phyloP scores from a whole-genome alignment of 2,113 vertebrate genomes.

The Argyrosomus japonicus region DNA sequence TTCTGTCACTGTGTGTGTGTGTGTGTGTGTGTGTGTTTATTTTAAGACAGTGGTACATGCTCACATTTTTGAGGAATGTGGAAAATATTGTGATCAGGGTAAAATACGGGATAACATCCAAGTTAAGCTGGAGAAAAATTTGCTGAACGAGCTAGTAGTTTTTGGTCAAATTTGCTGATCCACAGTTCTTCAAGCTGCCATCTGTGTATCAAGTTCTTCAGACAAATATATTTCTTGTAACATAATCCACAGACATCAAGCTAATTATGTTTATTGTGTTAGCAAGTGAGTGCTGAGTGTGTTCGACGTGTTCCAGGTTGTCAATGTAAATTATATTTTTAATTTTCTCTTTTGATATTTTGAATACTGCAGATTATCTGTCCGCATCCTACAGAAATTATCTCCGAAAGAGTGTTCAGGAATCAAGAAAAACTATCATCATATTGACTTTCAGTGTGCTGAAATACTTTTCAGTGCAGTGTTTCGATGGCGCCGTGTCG shows the following conservation, averaged over 20 bases:
- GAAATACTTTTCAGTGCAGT: conserved; percentile 14
- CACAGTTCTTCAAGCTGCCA: not conserved
- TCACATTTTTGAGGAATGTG: conserved; percentile 28
- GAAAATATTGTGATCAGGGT: conserved; percentile 1
- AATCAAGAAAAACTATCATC: not conserved
- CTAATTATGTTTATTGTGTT: conserved; percentile 4
- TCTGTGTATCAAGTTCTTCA: not conserved
- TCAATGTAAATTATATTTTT: conserved; percentile 53
- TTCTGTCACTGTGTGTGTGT: not conserved
- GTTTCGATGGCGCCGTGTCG: not conserved
- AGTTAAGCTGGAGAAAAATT: not conserved
- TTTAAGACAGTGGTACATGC: conserved; percentile 13
- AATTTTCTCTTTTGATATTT: conserved; percentile 42
- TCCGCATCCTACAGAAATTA: not conserved
- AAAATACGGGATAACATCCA: not conserved
- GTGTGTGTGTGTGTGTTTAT: not conserved
- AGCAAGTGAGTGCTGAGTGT: not conserved
- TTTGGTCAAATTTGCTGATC: not conserved
- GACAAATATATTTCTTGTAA: conserved; percentile 19
- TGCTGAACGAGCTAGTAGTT: not conserved
- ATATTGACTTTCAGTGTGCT: conserved; percentile 11
- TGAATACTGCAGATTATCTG: not conserved
- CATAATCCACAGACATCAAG: conserved; percentile 18
- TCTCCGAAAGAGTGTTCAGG: not conserved
- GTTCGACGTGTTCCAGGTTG: not conserved